Evolutionary conservation across 2,113 vertebrate genomes (phyloP), one percentile per base, ranked within the genome.

Genomic region (Myotis davidii): DNA sequence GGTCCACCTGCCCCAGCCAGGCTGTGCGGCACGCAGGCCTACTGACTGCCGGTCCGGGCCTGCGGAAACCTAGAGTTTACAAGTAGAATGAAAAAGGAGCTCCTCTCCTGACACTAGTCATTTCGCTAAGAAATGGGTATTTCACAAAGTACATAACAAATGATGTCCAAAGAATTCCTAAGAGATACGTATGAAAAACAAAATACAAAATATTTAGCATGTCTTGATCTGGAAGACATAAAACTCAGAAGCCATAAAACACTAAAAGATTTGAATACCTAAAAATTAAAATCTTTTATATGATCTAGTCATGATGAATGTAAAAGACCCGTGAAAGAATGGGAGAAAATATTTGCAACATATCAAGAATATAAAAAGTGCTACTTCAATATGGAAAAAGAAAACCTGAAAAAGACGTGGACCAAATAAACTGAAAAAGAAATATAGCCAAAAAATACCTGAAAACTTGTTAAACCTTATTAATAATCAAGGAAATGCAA

Each of bases 401-500:
- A 45, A 73, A 81, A 81, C n/a, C n/a, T n/a, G n/a, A n/a, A 73
- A 65, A 88, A 64, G 14, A 83, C 45, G 29, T 1, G 2, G 13
- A 72, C 25, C 23, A 88, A 64, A 37, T 37, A 54, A 90, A 81
- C 0, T 45, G 61, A 42, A 21, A 29, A 88, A 52, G 64, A 83
- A 70, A 89, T 54, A 42, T 1, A 59, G 48, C 56, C 34, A 78
- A 48, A 48, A 77, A 69, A 56, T 29, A 74, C 12, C 92, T 64
- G 52, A 70, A 64, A 92, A 85, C 25, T 70, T 42, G 72, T 17
- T 42, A 34, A 61, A 48, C 18, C 25, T 78, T 13, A 74, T 39
- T 45, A 87, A 10, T 83, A 39, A 74, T 52, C 45, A 88, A 88
- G n/a, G 18, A 84, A 90, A 92, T 67, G 10, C 59, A 94, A 86